phyloP scores from a whole-genome alignment of 2,888 invertebrate species.

The Lasioglossum pauxillum region DNA sequence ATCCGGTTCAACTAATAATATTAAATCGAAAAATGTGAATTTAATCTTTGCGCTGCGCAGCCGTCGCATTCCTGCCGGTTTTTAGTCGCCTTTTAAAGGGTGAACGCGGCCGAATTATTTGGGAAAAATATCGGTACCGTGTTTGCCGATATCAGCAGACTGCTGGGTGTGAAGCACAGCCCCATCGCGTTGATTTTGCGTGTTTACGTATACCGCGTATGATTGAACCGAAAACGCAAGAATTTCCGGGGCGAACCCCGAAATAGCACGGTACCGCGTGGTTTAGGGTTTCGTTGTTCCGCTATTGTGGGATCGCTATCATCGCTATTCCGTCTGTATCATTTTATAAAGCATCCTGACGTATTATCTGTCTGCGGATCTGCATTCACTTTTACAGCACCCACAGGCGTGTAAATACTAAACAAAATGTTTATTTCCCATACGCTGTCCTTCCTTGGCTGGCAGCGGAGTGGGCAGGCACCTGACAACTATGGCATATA shows the following conservation, averaged over 20 bases:
- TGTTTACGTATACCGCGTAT: not conserved
- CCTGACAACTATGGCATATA: too few relatives aligned
- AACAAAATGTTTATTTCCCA: not conserved
- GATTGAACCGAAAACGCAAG: not conserved
- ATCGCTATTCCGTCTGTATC: not conserved
- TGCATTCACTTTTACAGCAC: not conserved
- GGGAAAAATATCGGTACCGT: not conserved
- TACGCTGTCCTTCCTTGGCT: too few relatives aligned
- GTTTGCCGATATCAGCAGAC: not conserved
- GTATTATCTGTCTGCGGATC: not conserved
- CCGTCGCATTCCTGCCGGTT: not conserved
- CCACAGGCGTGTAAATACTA: too few relatives aligned
- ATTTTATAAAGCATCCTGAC: not conserved
- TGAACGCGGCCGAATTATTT: not conserved
- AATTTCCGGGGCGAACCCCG: not conserved
- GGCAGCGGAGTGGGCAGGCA: too few relatives aligned
- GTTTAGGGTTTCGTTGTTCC: not conserved
- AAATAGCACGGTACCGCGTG: not conserved
- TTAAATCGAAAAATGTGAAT: conserved; percentile 44
- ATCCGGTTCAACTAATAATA: conserved; percentile 22
- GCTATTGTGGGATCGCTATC: not conserved
- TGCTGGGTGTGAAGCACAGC: not conserved
- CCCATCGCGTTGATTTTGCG: not conserved
- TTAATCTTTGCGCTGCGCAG: conserved; percentile 11
- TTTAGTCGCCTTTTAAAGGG: not conserved